These are phyloP conservation scores for Triops cancriformis DNA, from an alignment of 1,140 invertebrate genomes.

Conservation along the genomic window DNA sequence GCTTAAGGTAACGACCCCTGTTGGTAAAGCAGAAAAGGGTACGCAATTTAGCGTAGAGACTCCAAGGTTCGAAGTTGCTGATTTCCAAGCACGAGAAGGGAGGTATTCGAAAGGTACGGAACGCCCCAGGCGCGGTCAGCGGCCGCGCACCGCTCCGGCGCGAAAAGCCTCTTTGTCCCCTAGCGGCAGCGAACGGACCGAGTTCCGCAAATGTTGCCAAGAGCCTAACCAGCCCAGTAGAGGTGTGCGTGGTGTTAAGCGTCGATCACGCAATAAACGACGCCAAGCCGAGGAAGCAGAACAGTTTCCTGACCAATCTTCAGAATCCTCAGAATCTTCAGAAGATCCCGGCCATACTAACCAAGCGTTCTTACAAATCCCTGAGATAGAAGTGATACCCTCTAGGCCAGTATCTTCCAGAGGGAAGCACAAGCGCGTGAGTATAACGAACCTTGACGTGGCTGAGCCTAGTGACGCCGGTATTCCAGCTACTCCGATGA, in stretches of 20 bases:
- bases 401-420: background rate
- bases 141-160: background rate
- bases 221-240: conserved; percentile 23
- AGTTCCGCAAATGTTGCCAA: conserved; percentile 22
- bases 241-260: background rate
- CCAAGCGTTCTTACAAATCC: background rate
- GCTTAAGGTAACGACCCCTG: background rate
- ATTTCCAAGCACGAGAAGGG: background rate
- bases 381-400: background rate
- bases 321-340: background rate
- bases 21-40: background rate
- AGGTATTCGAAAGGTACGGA: background rate
- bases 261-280: background rate
- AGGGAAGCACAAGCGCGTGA: conserved; percentile 16
- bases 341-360: background rate
- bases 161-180: background rate
- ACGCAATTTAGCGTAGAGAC: background rate
- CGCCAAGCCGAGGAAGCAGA: background rate
- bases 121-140: background rate
- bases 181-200: conserved; percentile 11
- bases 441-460: conserved; percentile 18
- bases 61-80: background rate
- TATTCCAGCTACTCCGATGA: background rate
- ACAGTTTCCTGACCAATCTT: background rate
- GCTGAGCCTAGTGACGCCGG: background rate